Base-by-base conservation (phyloP, 2,888 invertebrate species). In the Spilarctia lutea region DNA sequence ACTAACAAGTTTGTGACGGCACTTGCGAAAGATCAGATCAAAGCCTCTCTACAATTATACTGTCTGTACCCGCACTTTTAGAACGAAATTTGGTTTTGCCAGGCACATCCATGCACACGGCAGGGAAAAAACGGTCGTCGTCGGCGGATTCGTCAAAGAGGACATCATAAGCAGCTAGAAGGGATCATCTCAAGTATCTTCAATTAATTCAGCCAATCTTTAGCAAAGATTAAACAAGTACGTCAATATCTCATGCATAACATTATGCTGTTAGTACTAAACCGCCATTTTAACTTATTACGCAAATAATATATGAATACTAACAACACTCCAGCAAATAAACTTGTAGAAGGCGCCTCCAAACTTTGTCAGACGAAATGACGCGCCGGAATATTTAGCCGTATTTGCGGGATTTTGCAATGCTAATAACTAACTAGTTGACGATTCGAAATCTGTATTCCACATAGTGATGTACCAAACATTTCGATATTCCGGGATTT, bases 401-500 rank as follows among this genome's bases (percentile, higher is more conserved):
- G 68, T 75, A 81, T 85, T 77, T 71, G 85, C 83, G 81, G 83
- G 79, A 84, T 85, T 84, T 84, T 85, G 85, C 84, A 84, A 85
- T 85, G 81, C 84, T 83, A 84, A 84, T 84, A 84, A 79, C 83
- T 77, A 81, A 70, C 74, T 79, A 76, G 85, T 84, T 84, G 83
- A 81, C 79, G 80, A 84, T 84, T 84, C 85, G 76, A 81, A 84
- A 79, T 76, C 81, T 73, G 78, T 72, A 78, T 80, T 74, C 70
- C 67, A 75, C 72, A 71, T 82, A 83, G 85, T 78, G 85, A 76
- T 84, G 83, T 73, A 56, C 65, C 65, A 45, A 30, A 56, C 35
- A 52, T 68, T 10, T 65, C 72, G 72, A 52, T 68, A 30, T 73
- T 68, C 76, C 80, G 75, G 77, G 73, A 74, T 72, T 81, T 75